A percentile compares a stretch with the other conserved stretches of the same genome.
Conservation (phyloP, 2,113 vertebrate species). For the Corynorhinus townsendii region DNA sequence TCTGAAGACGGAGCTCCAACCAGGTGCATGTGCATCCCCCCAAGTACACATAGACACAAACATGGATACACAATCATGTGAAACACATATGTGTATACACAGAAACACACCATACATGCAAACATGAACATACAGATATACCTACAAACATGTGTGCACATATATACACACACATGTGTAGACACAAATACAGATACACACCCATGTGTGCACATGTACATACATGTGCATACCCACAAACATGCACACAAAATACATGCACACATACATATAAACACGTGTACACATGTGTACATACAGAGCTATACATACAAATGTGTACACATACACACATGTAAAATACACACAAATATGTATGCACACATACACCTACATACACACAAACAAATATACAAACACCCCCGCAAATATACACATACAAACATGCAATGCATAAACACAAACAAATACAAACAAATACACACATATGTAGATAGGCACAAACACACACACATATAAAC, state of each 20-base stretch:
- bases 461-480: neutral
- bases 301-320: neutral
- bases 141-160: no score
- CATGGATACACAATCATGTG: neutral
- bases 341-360: no score
- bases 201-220: neutral
- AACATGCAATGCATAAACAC: neutral
- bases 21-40: neutral
- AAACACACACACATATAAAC: neutral
- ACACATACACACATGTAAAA: neutral
- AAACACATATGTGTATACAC: no score
- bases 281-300: no score
- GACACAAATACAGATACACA: neutral
- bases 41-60: no score
- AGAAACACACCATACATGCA: no score
- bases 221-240: neutral
- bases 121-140: neutral
- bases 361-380: accelerated
- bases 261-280: no score
- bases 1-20: neutral
- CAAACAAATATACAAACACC: neutral
- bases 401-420: no score
- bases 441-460: neutral
- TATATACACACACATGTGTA: neutral
- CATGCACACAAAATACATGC: neutral